Evolutionary conservation across 2,888 invertebrate genomes (phyloP).

Genomic region (Brassicogethes aeneus): DNA sequence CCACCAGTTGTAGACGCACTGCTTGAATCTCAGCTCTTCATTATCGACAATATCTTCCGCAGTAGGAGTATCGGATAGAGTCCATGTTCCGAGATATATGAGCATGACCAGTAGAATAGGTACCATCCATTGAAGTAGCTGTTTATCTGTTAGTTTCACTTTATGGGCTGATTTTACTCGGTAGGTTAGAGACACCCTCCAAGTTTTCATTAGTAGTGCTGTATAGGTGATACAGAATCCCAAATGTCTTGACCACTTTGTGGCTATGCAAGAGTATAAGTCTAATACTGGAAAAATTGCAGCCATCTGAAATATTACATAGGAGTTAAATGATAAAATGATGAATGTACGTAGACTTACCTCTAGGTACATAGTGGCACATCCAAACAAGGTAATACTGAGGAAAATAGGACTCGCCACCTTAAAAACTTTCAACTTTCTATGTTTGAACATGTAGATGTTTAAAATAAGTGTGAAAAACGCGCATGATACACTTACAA

Average conservation of each 20-base stretch:
- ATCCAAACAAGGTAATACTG: conserved; percentile 80
- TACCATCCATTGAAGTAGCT: conserved; percentile 86
- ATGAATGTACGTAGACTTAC: conserved; percentile 39
- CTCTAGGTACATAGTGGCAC: conserved; percentile 88
- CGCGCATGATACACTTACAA: conserved; percentile 73
- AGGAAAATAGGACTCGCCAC: conserved; percentile 91
- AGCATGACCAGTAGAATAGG: conserved; percentile 84
- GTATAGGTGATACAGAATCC: conserved; percentile 92
- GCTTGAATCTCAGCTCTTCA: conserved; percentile 72
- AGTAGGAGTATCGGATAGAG: conserved; percentile 74
- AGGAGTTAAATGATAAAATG: neutral
- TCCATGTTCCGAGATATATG: conserved; percentile 85
- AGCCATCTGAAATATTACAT: conserved; percentile 61
- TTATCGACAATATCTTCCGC: conserved; percentile 73
- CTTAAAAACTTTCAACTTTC: conserved; percentile 81
- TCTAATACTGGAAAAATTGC: conserved; percentile 84
- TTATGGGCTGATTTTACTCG: conserved; percentile 90
- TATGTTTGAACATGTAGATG: conserved; percentile 72
- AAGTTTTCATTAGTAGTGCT: conserved; percentile 87
- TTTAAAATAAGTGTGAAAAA: conserved; percentile 67
- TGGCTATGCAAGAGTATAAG: conserved; percentile 75
- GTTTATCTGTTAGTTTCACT: conserved; percentile 86
- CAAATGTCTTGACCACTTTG: conserved; percentile 88
- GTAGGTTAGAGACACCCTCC: conserved; percentile 92
- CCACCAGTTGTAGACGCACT: conserved; percentile 91